Base-by-base conservation (phyloP, 2,888 invertebrate genomes). In the Pyrrhosoma nymphula region DNA sequence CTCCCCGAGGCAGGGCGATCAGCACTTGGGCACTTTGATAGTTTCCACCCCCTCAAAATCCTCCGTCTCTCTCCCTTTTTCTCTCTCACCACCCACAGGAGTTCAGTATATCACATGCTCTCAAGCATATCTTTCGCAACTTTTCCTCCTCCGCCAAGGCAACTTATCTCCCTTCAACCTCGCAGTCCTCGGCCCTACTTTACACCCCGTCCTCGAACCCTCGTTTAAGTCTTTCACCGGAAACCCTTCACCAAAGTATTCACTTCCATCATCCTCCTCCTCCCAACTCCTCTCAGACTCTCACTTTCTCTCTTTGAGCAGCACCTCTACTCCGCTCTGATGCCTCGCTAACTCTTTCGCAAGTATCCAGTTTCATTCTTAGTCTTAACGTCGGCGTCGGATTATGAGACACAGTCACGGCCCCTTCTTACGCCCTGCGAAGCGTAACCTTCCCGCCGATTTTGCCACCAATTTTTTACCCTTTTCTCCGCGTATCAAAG, bases 301-400 rank as follows among this genome's bases (percentile, higher is more conserved):
- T 20, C 69, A 26, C n/a, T n/a, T n/a, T n/a, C n/a, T 16, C 82
- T 14, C 82, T 26, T 82, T 69, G 69, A 30, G 14, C 82, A 12
- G 69, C 69, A n/a, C 16, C 82, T 26, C 35, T 30, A 30, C 4
- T 60, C 14, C 14, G 82, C 82, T 82, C 30, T 18, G 30, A 4
- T 82, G 26, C 30, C 82, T 35, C 35, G 16, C 30, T 35, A 82
- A 82, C 82, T 82, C 82, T 35, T 82, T 35, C 16, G 35, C 30
- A 82, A 30, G 82, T 82, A 82, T 82, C 82, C 82, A 35, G 82
- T 82, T 82, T 82, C 82, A 35, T 82, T 35, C 82, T 35, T 82
- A n/a, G 30, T 82, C 82, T 82, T 18, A 35, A n/a, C n/a, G n/a
- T n/a, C n/a, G 75, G 82, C 82, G 82, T 82, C 82, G 82, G 82